These are phyloP conservation scores for Otus scops DNA, from an alignment of 2,797 vertebrate genomes.

Conservation along the genomic window DNA sequence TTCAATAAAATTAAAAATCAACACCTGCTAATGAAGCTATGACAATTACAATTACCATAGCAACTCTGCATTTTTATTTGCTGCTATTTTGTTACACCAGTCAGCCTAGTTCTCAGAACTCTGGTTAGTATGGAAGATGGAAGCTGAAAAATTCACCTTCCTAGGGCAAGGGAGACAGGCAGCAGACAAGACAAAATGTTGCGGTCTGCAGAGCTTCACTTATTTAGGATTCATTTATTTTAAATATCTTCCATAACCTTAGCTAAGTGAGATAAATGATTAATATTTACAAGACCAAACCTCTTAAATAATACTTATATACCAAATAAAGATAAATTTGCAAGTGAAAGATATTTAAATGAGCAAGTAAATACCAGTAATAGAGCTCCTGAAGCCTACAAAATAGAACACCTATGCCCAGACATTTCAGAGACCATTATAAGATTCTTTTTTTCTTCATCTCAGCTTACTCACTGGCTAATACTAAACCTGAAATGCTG, in stretches of 20 bases:
- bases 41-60: constrained; percentile 27
- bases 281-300: neutral
- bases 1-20: neutral
- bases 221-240: neutral
- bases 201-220: neutral
- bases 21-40: neutral
- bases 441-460: neutral
- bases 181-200: neutral
- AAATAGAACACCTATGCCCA: neutral
- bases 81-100: constrained; percentile 1
- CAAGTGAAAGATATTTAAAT: neutral
- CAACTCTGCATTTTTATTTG: constrained; percentile 24
- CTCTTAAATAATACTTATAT: neutral
- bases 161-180: neutral
- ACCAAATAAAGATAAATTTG: neutral
- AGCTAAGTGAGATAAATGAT: neutral
- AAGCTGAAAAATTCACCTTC: constrained; percentile 1
- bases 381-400: neutral
- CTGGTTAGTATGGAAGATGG: neutral
- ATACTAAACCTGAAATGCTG: neutral
- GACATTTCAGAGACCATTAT: neutral
- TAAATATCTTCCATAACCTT: neutral
- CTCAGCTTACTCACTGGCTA: neutral
- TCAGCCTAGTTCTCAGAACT: neutral
- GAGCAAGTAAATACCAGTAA: neutral